Conservation (phyloP, 2,113 vertebrate genomes). For the Circaetus gallicus region DNA sequence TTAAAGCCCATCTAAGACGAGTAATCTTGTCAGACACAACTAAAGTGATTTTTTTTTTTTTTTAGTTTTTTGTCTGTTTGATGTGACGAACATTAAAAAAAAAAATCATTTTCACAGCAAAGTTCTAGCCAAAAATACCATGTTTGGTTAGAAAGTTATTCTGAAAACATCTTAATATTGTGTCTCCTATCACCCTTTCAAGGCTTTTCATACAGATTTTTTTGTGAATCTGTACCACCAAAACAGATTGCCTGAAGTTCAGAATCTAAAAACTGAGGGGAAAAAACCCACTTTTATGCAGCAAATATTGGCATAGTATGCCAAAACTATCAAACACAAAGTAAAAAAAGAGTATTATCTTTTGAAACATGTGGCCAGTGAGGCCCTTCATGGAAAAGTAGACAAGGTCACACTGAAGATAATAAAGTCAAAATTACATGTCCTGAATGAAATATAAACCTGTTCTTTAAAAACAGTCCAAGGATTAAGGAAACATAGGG, state of each 20-base stretch:
- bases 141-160: not conserved
- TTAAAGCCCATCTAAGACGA: not conserved
- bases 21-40: not conserved
- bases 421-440: not conserved
- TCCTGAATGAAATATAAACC: not conserved
- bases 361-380: not conserved
- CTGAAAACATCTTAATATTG: not conserved
- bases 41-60: not conserved
- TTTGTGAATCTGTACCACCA: too few relatives aligned
- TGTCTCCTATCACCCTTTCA: not conserved
- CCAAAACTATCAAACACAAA: not conserved
- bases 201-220: not conserved
- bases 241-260: not conserved
- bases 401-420: not conserved
- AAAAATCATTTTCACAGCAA: not conserved
- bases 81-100: not conserved
- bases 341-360: not conserved
- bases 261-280: not conserved
- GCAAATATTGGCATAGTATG: not conserved
- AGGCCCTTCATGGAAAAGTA: not conserved
- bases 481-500: not conserved
- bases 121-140: not conserved
- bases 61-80: not conserved
- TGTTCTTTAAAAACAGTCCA: not conserved
- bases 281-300: fast-evolving